A percentile compares a stretch with the other conserved stretches of the same genome.
Evolutionary conservation across 2,113 vertebrate species (phyloP).

Genomic region (Microcebus tavaratra): DNA sequence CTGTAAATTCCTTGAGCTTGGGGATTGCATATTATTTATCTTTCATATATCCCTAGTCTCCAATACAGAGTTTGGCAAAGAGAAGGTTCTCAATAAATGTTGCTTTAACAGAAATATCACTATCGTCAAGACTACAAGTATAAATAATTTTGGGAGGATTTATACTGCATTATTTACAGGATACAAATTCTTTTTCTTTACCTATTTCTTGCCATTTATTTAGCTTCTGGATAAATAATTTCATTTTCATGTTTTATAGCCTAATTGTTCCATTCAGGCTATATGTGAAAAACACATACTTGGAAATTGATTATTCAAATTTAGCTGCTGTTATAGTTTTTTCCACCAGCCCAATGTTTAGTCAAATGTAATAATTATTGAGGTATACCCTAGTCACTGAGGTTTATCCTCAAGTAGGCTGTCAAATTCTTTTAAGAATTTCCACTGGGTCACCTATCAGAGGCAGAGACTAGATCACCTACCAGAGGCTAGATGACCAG

Average conservation of each 20-base stretch:
- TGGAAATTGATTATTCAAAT: slow-evolving; percentile 32
- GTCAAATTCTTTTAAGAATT: not conserved
- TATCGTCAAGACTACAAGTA: not conserved
- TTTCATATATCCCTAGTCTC: slow-evolving; percentile 12
- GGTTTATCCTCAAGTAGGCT: not conserved
- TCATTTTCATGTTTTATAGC: slow-evolving; percentile 36
- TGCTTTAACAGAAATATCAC: not conserved
- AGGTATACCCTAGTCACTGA: not conserved
- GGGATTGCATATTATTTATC: not conserved
- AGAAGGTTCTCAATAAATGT: not conserved
- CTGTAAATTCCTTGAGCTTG: slow-evolving; percentile 19
- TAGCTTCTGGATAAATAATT: slow-evolving; percentile 26
- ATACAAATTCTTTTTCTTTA: slow-evolving; percentile 30
- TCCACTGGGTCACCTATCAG: not conserved
- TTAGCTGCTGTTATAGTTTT: not conserved
- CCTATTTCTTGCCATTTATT: slow-evolving; percentile 9
- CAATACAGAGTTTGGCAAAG: not conserved
- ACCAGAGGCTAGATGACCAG: not conserved
- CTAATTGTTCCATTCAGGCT: slow-evolving; percentile 33
- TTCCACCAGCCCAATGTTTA: not conserved
- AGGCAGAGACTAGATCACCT: not conserved
- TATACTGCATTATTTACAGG: slow-evolving; percentile 35
- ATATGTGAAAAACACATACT: slow-evolving; percentile 30
- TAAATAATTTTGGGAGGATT: slow-evolving; percentile 3
- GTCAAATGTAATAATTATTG: not conserved